Base-by-base conservation (phyloP, 2,113 vertebrate species). In the Ceyx margarethae region DNA sequence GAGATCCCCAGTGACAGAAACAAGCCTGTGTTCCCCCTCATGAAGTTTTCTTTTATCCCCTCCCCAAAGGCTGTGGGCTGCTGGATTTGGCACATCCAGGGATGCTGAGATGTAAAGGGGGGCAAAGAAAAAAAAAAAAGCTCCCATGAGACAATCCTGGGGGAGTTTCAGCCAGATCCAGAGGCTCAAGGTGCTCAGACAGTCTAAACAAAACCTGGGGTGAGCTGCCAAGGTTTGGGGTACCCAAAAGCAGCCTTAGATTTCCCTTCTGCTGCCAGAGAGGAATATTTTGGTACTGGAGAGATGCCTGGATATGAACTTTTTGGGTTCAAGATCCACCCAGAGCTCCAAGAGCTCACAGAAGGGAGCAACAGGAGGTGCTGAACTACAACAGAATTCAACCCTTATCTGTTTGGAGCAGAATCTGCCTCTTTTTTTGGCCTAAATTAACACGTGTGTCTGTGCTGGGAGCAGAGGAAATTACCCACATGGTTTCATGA, bases 311-410 rank as follows among this genome's bases (percentile, higher is more conserved):
- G 64, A n/a, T 15, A 25, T 0, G 56, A 35, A 14, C 0, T 6
- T 51, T 93, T 69, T 6, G 31, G 25, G 58, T 26, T 71, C 46
- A 1, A 68, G 62, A 12, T 15, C 16, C 5, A 2, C 6, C 33
- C 64, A 15, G 28, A 5, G 0, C 7, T 56, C 42, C 51, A 29
- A 5, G 46, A 40, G 33, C 72, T 33, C 64, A 5, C 0, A 2
- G 80, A 56, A 74, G 53, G 77, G 79, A 74, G 37, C 0, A 42
- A 28, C 67, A 31, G 87, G 76, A 71, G 3, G 58, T 53, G 81
- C 62, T 53, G 79, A 90, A 66, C 62, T 26, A 15, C 28, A 68
- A 4, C 60, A 46, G 28, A 90, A 85, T 91, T 87, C 94, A 91
- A 95, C 66, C 4, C 11, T 29, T 12, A 42, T 62, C 67, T 53